These are phyloP conservation scores for Ctenomys sociabilis DNA, from an alignment of 2,113 vertebrate species.

Conservation along the genomic window DNA sequence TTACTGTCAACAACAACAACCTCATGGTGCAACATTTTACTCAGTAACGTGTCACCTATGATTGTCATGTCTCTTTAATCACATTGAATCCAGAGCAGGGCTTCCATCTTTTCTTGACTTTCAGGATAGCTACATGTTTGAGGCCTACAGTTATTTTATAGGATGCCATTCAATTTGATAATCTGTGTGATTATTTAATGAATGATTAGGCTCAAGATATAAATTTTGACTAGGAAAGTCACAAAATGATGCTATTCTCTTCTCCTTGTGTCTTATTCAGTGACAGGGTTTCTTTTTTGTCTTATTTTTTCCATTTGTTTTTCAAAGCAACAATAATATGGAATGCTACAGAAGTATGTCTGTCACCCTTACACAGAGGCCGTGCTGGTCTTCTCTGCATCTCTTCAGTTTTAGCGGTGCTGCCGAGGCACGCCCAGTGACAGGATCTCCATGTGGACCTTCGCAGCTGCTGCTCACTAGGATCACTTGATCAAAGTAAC, in stretches of 20 bases:
- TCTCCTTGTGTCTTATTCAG: neutral
- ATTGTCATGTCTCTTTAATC: neutral
- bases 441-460: neutral
- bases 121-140: neutral
- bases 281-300: neutral
- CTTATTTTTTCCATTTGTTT: neutral
- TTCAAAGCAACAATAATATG: neutral
- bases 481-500: neutral
- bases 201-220: neutral
- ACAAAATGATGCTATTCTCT: neutral
- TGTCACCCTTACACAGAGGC: neutral
- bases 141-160: neutral
- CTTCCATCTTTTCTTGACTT: neutral
- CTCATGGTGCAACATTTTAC: neutral
- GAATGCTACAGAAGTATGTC: neutral
- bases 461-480: neutral
- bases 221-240: neutral
- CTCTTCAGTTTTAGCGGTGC: neutral
- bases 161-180: neutral
- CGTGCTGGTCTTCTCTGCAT: neutral
- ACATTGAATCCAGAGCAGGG: neutral
- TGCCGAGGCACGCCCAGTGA: neutral
- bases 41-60: neutral
- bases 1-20: neutral
- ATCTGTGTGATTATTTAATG: neutral